phyloP scores from a whole-genome alignment of 1,140 invertebrate species.

The Andrena cerasifolii region DNA sequence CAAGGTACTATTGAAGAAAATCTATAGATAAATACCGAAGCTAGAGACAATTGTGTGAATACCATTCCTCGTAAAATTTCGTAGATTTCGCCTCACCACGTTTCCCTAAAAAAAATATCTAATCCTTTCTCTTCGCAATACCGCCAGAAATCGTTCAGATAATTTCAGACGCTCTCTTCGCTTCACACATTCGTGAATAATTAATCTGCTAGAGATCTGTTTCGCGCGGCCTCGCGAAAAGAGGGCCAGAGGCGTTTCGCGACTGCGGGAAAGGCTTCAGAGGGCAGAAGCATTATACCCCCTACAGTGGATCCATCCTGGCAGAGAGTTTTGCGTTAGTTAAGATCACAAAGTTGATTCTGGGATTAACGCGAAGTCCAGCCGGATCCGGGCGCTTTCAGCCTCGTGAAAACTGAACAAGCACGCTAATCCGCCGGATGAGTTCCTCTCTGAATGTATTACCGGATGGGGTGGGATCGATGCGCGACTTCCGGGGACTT shows the following conservation, averaged over 20 bases:
- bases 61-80: too few relatives aligned
- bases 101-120: too few relatives aligned
- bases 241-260: neutral
- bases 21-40: too few relatives aligned
- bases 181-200: too few relatives aligned
- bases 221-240: neutral
- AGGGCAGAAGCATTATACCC: constrained; percentile 13
- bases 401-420: constrained; percentile 50
- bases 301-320: neutral
- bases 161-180: too few relatives aligned
- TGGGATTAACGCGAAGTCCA: constrained; percentile 38
- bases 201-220: constrained; percentile 2
- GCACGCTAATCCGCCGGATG: constrained; percentile 42
- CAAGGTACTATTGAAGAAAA: too few relatives aligned
- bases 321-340: constrained; percentile 23
- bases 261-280: constrained; percentile 7
- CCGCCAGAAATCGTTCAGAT: too few relatives aligned
- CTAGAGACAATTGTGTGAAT: too few relatives aligned
- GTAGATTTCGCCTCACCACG: too few relatives aligned
- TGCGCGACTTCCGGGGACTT: constrained; percentile 19
- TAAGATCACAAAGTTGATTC: constrained; percentile 50
- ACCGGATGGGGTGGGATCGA: neutral
- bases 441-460: constrained; percentile 5
- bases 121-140: too few relatives aligned
- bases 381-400: neutral